Conservation (phyloP, 2,113 vertebrate species). For the Corythoichthys intestinalis region DNA sequence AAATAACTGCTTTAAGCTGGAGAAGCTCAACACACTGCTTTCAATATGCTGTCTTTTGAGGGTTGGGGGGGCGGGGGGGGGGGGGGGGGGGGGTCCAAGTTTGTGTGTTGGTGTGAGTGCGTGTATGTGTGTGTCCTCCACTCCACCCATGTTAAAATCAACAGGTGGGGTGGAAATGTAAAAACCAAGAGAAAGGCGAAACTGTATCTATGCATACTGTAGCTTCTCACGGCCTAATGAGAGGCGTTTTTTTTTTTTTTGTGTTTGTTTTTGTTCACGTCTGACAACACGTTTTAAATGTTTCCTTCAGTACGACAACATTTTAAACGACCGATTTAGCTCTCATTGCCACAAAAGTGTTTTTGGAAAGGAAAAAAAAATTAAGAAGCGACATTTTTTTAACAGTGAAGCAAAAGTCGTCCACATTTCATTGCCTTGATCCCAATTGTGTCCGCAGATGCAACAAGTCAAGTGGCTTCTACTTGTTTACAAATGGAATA, state of each 20-base stretch:
- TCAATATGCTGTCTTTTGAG: conserved; percentile 86
- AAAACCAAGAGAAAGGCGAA: conserved; percentile 81
- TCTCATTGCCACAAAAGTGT: conserved; percentile 86
- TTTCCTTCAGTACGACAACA: conserved; percentile 63
- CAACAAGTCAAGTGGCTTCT: conserved; percentile 99
- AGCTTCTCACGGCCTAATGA: conserved; percentile 85
- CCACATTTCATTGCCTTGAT: conserved; percentile 99
- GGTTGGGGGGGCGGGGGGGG: conserved; percentile 75
- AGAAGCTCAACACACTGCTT: conserved; percentile 89
- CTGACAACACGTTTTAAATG: conserved; percentile 79
- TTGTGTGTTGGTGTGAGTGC: conserved; percentile 68
- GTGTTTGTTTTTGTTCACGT: conserved; percentile 39
- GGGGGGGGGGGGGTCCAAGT: conserved; percentile 76
- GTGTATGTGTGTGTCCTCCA: conserved; percentile 68
- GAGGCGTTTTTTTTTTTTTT: conserved; percentile 72
- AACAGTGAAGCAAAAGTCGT: conserved; percentile 87
- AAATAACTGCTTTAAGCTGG: conserved; percentile 95
- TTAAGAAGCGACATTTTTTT: conserved; percentile 62
- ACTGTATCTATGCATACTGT: conserved; percentile 99
- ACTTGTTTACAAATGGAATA: conserved; percentile 99
- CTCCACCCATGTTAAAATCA: conserved; percentile 54
- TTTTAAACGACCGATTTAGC: conserved; percentile 55
- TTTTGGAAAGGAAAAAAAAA: conserved; percentile 63
- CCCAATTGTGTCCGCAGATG: conserved; percentile 95
- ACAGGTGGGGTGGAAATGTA: conserved; percentile 61